A percentile compares a stretch with the other conserved stretches of the same genome.
Evolutionary conservation across 53 echinoderm and acorn worm species (phyloP).

Genomic region (Echinometra lucunter): DNA sequence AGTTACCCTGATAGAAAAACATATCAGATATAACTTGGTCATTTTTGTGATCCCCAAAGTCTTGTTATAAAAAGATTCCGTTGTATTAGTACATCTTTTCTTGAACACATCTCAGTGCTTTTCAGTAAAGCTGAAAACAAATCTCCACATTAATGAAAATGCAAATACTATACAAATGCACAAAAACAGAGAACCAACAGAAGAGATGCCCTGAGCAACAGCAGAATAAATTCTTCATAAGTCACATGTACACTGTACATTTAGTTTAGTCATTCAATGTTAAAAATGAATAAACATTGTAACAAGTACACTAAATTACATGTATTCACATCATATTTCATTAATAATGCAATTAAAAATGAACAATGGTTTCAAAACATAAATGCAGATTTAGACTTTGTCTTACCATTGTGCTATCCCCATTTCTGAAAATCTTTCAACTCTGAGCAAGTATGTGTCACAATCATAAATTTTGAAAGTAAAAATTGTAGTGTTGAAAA

Average conservation of each 20-base stretch:
- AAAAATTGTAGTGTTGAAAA: no score
- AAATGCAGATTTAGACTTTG: no score
- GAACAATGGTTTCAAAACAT: neutral
- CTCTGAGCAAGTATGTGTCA: no score
- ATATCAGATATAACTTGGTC: no score
- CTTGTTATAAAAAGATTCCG: no score
- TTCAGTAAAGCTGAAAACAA: neutral
- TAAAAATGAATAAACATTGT: neutral
- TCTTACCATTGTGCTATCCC: neutral
- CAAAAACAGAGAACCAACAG: neutral
- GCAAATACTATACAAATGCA: neutral
- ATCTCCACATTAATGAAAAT: neutral
- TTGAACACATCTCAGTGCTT: neutral
- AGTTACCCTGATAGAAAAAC: no score
- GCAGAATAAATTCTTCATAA: neutral
- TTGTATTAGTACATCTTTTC: neutral
- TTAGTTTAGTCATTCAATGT: neutral
- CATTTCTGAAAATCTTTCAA: neutral
- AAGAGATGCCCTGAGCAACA: neutral
- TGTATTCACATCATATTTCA: neutral
- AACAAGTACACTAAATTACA: neutral
- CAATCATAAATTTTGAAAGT: no score
- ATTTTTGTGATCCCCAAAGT: no score
- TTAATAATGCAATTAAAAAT: neutral
- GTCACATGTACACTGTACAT: neutral